Conservation (phyloP, 2,113 vertebrate genomes). For the Peromyscus leucopus region DNA sequence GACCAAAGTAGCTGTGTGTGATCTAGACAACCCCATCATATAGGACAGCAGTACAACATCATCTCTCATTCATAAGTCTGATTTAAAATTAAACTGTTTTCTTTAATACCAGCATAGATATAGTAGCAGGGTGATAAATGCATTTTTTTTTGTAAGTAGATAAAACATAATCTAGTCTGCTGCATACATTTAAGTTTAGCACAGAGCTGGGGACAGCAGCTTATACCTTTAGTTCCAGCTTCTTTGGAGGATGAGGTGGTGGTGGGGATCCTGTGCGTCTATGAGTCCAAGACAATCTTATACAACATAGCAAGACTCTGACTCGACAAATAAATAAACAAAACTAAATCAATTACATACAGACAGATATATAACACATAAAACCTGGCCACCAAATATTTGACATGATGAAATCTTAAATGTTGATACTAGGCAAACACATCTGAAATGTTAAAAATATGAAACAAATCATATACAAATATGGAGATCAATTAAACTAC, state of each 20-base stretch:
- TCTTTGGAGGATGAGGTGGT: background rate
- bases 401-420: background rate
- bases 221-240: background rate
- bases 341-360: background rate
- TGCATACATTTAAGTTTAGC: background rate
- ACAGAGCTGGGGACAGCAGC: background rate
- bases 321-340: background rate
- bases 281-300: background rate
- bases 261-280: background rate
- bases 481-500: background rate
- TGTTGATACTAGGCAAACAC: background rate
- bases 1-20: background rate
- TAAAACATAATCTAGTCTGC: slow-evolving; percentile 53
- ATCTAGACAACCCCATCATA: background rate
- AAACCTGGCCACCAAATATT: slow-evolving; percentile 2
- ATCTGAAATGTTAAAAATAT: background rate
- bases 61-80: slow-evolving; percentile 25
- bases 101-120: slow-evolving; percentile 33
- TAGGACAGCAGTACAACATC: background rate
- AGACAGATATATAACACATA: background rate
- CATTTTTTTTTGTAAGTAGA: slow-evolving; percentile 36
- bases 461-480: slow-evolving; percentile 13
- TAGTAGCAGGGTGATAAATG: background rate
- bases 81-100: slow-evolving; percentile 20
- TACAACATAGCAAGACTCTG: background rate